Percentiles rank a stretch among this genome's conserved stretches.
These are phyloP conservation scores for Drosophila setifemur DNA, from an alignment of 1,140 invertebrate genomes.

Conservation along the genomic window DNA sequence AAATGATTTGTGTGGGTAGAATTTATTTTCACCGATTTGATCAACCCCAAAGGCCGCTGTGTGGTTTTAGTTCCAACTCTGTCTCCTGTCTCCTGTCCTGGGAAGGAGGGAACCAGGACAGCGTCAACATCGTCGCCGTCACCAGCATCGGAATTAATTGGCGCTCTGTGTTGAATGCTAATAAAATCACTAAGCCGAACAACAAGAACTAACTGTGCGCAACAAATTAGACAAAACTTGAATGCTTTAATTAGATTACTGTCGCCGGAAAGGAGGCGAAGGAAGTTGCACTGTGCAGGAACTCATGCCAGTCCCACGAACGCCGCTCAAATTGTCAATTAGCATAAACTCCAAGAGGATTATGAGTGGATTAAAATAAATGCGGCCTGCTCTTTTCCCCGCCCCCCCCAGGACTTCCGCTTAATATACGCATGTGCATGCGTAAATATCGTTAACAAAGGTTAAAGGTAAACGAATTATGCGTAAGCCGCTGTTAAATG, in stretches of 20 bases:
- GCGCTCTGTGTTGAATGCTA: slow-evolving; percentile 64
- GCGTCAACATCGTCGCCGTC: slow-evolving; percentile 12
- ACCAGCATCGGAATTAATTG: slow-evolving; percentile 73
- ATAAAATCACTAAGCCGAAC: slow-evolving; percentile 60
- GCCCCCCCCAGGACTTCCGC: too few species aligned
- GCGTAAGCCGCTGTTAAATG: slow-evolving; percentile 32
- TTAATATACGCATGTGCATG: neutral
- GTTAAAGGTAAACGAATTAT: slow-evolving; percentile 46
- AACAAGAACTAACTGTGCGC: slow-evolving; percentile 42
- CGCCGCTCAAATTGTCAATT: slow-evolving; percentile 48
- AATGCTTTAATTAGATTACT: slow-evolving; percentile 67
- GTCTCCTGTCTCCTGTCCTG: neutral
- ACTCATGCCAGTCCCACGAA: slow-evolving; percentile 2
- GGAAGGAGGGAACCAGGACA: slow-evolving; percentile 3
- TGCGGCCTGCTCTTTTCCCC: slow-evolving; percentile 18
- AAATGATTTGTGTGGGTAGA: slow-evolving; percentile 44
- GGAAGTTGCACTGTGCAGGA: slow-evolving; percentile 28
- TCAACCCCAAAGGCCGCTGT: slow-evolving; percentile 30
- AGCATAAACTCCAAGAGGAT: slow-evolving; percentile 55
- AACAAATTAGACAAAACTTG: slow-evolving; percentile 67
- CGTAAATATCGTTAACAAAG: slow-evolving; percentile 40
- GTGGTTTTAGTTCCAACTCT: neutral
- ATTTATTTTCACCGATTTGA: slow-evolving; percentile 56
- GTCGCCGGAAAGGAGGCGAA: neutral
- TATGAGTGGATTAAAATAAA: slow-evolving; percentile 65